These are phyloP conservation scores for Psittacula echo DNA, from an alignment of 2,797 vertebrate genomes.

Conservation along the genomic window DNA sequence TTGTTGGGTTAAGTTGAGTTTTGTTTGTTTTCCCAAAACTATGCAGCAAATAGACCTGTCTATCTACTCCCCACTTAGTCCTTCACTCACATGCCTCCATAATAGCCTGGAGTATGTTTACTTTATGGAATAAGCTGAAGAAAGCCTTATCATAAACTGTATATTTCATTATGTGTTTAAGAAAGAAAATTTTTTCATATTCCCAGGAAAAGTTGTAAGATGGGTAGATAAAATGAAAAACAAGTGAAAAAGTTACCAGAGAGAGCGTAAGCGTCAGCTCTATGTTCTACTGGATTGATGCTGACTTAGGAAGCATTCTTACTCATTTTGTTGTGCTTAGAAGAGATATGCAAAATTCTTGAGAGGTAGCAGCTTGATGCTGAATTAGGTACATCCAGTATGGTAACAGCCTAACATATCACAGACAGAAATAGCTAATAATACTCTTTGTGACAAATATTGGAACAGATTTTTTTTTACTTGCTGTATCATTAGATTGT, in stretches of 20 bases:
- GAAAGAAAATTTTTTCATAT: background rate
- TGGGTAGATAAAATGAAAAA: background rate
- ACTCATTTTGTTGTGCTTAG: background rate
- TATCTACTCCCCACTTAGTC: background rate
- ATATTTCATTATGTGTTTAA: background rate
- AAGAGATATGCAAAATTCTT: background rate
- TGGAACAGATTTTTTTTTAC: background rate
- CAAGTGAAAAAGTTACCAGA: background rate
- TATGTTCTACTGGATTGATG: background rate
- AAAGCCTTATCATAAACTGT: background rate
- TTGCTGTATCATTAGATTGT: conserved; percentile 17
- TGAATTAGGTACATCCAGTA: background rate
- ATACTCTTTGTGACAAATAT: background rate
- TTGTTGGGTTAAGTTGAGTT: background rate
- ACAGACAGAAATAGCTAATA: background rate
- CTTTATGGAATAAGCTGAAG: background rate
- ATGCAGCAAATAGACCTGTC: background rate
- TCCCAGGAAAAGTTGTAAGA: background rate
- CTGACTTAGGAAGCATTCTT: background rate
- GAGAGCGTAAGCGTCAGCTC: background rate
- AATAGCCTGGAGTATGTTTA: background rate
- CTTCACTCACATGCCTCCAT: background rate
- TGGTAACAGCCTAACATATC: background rate
- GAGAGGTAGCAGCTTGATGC: background rate
- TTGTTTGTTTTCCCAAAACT: background rate